These are phyloP conservation scores for Crotalus viridis DNA, from an alignment of 2,113 vertebrate species.

Conservation along the genomic window DNA sequence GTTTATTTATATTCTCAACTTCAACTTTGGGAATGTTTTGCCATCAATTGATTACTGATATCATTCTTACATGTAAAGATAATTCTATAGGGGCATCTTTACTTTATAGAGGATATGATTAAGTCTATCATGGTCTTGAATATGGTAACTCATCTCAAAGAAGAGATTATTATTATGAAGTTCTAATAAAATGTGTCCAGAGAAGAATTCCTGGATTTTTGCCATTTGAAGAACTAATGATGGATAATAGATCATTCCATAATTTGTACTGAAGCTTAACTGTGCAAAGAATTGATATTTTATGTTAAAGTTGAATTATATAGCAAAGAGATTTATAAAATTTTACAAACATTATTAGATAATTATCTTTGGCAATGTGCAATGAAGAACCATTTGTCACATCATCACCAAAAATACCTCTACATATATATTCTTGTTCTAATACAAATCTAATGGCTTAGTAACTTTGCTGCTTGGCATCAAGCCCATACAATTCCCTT, in stretches of 20 bases:
- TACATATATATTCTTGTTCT: slow-evolving; percentile 1
- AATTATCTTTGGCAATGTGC: neutral
- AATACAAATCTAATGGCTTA: slow-evolving; percentile 7
- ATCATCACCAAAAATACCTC: neutral
- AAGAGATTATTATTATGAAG: neutral
- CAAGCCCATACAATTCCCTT: neutral
- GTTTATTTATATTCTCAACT: neutral
- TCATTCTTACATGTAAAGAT: neutral
- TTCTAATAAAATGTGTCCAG: neutral
- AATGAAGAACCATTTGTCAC: neutral
- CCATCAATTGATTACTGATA: neutral
- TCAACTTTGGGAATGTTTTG: neutral
- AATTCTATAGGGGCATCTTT: neutral
- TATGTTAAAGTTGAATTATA: neutral
- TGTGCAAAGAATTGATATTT: neutral
- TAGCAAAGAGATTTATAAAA: neutral
- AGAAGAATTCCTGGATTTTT: neutral
- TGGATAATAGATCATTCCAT: neutral
- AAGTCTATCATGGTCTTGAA: neutral
- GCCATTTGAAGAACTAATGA: neutral
- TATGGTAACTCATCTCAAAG: neutral
- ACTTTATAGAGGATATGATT: neutral
- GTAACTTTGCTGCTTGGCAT: neutral
- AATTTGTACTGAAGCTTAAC: neutral
- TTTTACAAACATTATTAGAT: neutral